Base-by-base conservation (phyloP, 2,888 invertebrate genomes). In the Pristionchus mayeri region DNA sequence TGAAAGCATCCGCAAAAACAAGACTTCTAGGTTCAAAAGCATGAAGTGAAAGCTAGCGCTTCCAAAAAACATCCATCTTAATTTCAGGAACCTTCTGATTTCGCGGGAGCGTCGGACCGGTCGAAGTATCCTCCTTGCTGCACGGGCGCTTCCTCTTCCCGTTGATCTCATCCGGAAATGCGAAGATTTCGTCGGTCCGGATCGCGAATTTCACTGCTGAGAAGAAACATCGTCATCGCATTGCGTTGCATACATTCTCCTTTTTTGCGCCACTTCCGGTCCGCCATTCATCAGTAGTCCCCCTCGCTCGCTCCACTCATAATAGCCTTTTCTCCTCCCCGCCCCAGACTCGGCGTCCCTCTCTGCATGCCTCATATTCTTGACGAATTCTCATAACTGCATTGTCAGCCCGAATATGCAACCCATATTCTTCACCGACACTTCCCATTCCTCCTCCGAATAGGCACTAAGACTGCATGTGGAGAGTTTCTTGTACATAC, bases 151-250 rank as follows among this genome's bases (percentile, higher is more conserved):
- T 0, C 84, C 84, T 0, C 27, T 84, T 37, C 84, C 84, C 1
- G 21, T n/a, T 3, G 48, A 44, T 13, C 50, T 84, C 16, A 52
- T 57, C 2, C 30, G 34, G 27, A 27, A 30, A 34, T 37, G 24
- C 50, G 27, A 37, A 2, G 21, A 48, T 37, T 84, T 84, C 75
- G 71, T 84, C n/a, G 84, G 84, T 0, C 71, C 84, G 11, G n/a
- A 84, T 40, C 50, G 84, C 0, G 75, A 84, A 11, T 71, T 71
- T 21, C n/a, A n/a, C n/a, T n/a, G n/a, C n/a, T n/a, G n/a, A n/a
- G n/a, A n/a, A n/a, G n/a, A n/a, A n/a, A n/a, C n/a, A n/a, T n/a
- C n/a, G n/a, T n/a, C n/a, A n/a, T n/a, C n/a, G n/a, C n/a, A n/a
- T n/a, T n/a, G 21, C 27, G 6, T 24, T 75, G 48, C 76, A 21